phyloP scores from a whole-genome alignment of 2,888 invertebrate species.

The Drosophila quinaria region DNA sequence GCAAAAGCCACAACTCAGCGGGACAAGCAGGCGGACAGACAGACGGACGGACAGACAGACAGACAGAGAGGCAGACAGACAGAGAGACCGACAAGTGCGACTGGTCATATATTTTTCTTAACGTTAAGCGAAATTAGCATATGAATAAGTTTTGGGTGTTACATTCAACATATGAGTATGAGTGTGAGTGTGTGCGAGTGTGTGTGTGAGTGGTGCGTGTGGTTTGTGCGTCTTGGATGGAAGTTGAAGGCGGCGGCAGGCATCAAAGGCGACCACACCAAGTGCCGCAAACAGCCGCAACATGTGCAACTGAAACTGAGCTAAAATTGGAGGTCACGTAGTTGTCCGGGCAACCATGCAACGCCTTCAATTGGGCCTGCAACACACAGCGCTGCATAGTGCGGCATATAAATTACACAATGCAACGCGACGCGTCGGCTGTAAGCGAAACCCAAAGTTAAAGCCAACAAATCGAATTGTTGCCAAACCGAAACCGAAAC shows the following conservation, averaged over 20 bases:
- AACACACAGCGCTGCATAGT: constrained; percentile 33
- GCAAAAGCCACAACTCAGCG: constrained; percentile 48
- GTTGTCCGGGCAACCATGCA: constrained; percentile 61
- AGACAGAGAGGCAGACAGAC: constrained; percentile 15
- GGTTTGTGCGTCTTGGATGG: constrained; percentile 55
- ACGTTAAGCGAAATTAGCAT: constrained; percentile 72
- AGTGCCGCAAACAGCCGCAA: constrained; percentile 49
- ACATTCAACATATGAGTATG: constrained; percentile 22
- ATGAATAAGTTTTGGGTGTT: constrained; percentile 68
- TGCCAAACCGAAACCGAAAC: constrained; percentile 33
- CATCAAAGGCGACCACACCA: constrained; percentile 75
- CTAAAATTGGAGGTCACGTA: constrained; percentile 79
- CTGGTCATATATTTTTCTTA: constrained; percentile 63
- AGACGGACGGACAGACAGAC: not conserved
- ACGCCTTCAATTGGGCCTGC: constrained; percentile 64
- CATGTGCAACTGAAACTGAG: constrained; percentile 72
- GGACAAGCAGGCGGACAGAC: constrained; percentile 4
- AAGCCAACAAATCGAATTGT: constrained; percentile 66
- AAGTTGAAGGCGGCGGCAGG: constrained; percentile 56
- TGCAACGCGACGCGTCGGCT: constrained; percentile 43
- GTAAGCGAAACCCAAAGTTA: constrained; percentile 30
- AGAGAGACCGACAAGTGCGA: constrained; percentile 51
- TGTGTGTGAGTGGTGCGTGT: constrained; percentile 47
- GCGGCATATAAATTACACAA: constrained; percentile 77
- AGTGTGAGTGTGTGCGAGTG: constrained; percentile 9